These are phyloP conservation scores for Drosophila pectinifera DNA, from an alignment of 1,140 invertebrate species.

Conservation along the genomic window DNA sequence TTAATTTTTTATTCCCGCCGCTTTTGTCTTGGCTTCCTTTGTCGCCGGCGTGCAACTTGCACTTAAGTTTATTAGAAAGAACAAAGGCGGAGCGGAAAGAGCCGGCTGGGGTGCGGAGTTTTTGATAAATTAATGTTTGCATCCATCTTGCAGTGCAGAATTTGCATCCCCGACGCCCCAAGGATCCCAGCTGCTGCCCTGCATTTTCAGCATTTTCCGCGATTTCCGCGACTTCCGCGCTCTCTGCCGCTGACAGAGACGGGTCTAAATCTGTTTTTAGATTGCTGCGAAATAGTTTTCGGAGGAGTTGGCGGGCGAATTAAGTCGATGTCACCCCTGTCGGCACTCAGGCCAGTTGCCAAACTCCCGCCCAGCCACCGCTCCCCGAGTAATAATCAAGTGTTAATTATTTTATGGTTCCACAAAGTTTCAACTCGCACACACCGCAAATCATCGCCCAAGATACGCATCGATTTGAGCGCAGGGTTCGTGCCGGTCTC, in stretches of 20 bases:
- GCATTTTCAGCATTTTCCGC: not conserved
- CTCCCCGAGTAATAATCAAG: slow-evolving; percentile 82
- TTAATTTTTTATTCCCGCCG: slow-evolving; percentile 79
- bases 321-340: slow-evolving; percentile 72
- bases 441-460: slow-evolving; percentile 83
- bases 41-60: slow-evolving; percentile 60
- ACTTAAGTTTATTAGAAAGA: slow-evolving; percentile 82
- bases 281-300: slow-evolving; percentile 71
- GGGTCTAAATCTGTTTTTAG: slow-evolving; percentile 66
- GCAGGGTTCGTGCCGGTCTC: slow-evolving; percentile 19
- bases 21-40: slow-evolving; percentile 69
- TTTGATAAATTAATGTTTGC: slow-evolving; percentile 72
- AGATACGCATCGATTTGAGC: slow-evolving; percentile 81
- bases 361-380: slow-evolving; percentile 54
- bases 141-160: slow-evolving; percentile 70
- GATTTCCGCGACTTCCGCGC: not conserved
- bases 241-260: slow-evolving; percentile 25
- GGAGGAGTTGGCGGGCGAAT: slow-evolving; percentile 42
- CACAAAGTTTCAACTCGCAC: slow-evolving; percentile 77
- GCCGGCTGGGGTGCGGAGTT: slow-evolving; percentile 43
- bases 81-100: slow-evolving; percentile 46
- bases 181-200: slow-evolving; percentile 14
- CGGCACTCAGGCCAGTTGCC: slow-evolving; percentile 55
- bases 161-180: slow-evolving; percentile 58
- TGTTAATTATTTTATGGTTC: slow-evolving; percentile 85